Conservation (phyloP, 1,140 invertebrate genomes). For the Caenorhabditis brenneri region DNA sequence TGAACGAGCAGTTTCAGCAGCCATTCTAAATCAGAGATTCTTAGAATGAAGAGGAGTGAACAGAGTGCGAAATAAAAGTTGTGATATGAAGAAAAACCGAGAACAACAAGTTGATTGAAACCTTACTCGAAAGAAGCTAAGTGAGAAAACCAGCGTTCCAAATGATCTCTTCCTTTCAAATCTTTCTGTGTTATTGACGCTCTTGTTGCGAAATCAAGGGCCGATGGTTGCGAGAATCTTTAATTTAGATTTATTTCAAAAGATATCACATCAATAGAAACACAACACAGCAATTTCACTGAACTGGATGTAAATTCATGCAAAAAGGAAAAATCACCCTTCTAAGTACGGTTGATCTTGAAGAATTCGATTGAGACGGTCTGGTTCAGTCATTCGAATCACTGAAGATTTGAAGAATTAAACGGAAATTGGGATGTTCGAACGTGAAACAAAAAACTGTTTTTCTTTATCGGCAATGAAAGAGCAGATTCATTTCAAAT, state of each 20-base stretch:
- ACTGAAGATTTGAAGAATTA: background rate
- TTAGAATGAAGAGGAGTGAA: background rate
- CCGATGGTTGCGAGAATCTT: conserved; percentile 10
- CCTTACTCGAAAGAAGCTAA: conserved; percentile 39
- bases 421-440: background rate
- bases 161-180: conserved; percentile 30
- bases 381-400: conserved; percentile 2
- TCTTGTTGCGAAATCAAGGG: conserved; percentile 3
- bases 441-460: background rate
- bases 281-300: background rate
- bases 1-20: conserved; percentile 16
- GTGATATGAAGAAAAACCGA: background rate
- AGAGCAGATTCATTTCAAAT: background rate
- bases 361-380: conserved; percentile 19
- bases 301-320: background rate
- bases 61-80: background rate
- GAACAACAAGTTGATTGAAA: background rate
- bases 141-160: conserved; percentile 50
- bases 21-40: background rate
- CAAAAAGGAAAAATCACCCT: conserved; percentile 18
- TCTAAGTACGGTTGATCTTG: conserved; percentile 2
- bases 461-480: background rate
- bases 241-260: background rate
- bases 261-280: background rate
- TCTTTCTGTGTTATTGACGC: background rate